Base-by-base conservation (phyloP, 2,888 invertebrate genomes). In the Cheiracanthium punctorium region DNA sequence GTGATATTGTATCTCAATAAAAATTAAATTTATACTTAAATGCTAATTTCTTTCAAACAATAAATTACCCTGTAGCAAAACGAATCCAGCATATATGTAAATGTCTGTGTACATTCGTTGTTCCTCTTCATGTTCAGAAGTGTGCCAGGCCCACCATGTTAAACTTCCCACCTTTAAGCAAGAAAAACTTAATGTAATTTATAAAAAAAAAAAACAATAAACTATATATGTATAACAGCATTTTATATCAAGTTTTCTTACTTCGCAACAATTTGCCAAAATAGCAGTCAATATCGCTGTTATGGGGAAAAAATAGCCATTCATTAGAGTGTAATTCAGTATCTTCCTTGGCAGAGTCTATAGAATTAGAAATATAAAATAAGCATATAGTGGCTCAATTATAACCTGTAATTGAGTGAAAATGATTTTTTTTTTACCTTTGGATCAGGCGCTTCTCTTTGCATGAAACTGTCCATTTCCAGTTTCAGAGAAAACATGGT, bases 181-280 rank as follows among this genome's bases (percentile, higher is more conserved):
- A 41, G 70, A 20, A 37, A 70, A n/a, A n/a, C n/a, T n/a, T n/a
- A n/a, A n/a, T n/a, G n/a, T n/a, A n/a, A n/a, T n/a, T n/a, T n/a
- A n/a, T n/a, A n/a, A n/a, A n/a, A n/a, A n/a, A n/a, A n/a, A n/a
- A n/a, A n/a, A n/a, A n/a, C n/a, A n/a, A n/a, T n/a, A n/a, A n/a
- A n/a, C n/a, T n/a, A n/a, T n/a, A n/a, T n/a, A n/a, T n/a, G n/a
- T n/a, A n/a, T n/a, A n/a, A n/a, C n/a, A n/a, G n/a, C n/a, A n/a
- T n/a, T n/a, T n/a, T n/a, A n/a, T n/a, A n/a, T n/a, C n/a, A n/a
- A n/a, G n/a, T n/a, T 8, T 5, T 20, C 85, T 80, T 75, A 86
- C 85, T 64, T 80, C 85, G 33, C 80, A 86, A 30, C 41, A 70
- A 30, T 70, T 80, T 41, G 74, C 80, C 29, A 86, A 33, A 28